Base-by-base conservation (phyloP, 2,113 vertebrate genomes). In the Narcine bancroftii region DNA sequence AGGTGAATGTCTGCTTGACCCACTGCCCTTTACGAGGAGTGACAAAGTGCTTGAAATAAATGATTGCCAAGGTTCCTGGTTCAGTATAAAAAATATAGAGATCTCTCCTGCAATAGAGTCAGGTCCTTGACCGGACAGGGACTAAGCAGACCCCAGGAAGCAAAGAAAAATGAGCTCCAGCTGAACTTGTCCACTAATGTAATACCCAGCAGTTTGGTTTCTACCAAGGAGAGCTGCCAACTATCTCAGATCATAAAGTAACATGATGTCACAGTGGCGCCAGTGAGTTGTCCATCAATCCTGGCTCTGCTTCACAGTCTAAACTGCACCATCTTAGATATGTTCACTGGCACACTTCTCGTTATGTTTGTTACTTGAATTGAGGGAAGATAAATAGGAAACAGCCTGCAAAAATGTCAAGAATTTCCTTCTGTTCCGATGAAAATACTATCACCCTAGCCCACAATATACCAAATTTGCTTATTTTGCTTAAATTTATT, bases 191-290 rank as follows among this genome's bases (percentile, higher is more conserved):
- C 81, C 50, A 60, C 53, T 56, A 36, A 36, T 21, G 33, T 3
- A 56, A 87, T 60, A 60, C 15, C 17, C 81, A 87, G 53, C 81
- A 85, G 50, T 85, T 36, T 19, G 0, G 4, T n/a, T 21, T 19
- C 50, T 36, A 50, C 50, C 81, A 87, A 36, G 33, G 6, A 36
- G 5, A 29, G 29, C 45, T 56, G 79, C 79, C 79, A 83, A 83
- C 53, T 83, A 47, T 83, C 79, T 83, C 79, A 83, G 79, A 56
- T 83, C 50, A 26, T 83, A 83, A 83, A 83, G 47, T 33, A 56
- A 83, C 13, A 26, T 17, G 79, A 83, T 53, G 79, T 83, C 47
- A 50, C 47, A 4, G 26, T n/a, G 81, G 81, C 81, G n/a, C 33
- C 81, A 87, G 53, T 7, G 5, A 87, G 81, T 36, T 36, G 53